Evolutionary conservation across 1,140 invertebrate genomes (phyloP).

Genomic region (Scaptomyza montana): DNA sequence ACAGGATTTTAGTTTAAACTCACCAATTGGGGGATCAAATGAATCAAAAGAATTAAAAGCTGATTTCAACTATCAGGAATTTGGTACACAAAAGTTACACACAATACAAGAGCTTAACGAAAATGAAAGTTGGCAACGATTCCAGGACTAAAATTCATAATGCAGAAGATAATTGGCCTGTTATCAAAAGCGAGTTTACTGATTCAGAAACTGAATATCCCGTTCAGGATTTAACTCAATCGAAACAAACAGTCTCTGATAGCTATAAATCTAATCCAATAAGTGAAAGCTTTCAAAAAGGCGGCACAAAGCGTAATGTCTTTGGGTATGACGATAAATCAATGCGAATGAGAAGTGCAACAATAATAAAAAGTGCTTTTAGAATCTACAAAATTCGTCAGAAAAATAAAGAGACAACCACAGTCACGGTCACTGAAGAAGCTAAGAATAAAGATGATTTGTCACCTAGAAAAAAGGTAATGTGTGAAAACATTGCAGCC

Average conservation of each 20-base stretch:
- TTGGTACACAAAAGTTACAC: conserved; percentile 47
- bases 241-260: not conserved
- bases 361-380: conserved; percentile 51
- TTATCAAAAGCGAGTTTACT: not conserved
- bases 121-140: conserved; percentile 37
- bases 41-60: conserved; percentile 28
- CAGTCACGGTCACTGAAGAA: not conserved
- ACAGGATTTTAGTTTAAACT: not conserved
- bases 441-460: not conserved
- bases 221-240: not conserved
- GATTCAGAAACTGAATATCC: not conserved
- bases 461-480: not conserved
- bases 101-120: conserved; percentile 68
- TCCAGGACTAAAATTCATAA: not conserved
- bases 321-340: conserved; percentile 2
- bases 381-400: conserved; percentile 5
- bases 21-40: not conserved
- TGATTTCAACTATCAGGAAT: conserved; percentile 45
- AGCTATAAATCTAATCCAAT: not conserved
- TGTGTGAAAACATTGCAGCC: conserved; percentile 29
- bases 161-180: not conserved
- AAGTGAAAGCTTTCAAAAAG: too few species aligned
- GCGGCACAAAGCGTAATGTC: not conserved
- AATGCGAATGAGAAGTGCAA: conserved; percentile 21
- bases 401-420: too few species aligned